phyloP scores from a whole-genome alignment of 1,140 invertebrate genomes.

The Drosophila nigrodunni region DNA sequence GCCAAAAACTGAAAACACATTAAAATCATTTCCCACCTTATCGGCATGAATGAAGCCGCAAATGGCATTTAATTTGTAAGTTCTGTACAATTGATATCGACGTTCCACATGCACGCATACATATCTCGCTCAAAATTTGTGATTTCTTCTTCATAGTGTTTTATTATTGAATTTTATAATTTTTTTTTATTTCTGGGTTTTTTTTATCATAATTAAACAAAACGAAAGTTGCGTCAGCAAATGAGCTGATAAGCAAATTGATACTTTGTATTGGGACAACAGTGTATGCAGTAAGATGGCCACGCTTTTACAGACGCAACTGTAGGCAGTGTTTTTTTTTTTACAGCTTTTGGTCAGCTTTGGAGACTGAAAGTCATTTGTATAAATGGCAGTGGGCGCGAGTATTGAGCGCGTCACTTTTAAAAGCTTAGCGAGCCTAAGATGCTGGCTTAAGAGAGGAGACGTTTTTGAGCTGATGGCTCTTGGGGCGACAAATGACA shows the following conservation, averaged over 20 bases:
- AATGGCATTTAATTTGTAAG: constrained; percentile 77
- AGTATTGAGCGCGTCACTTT: neutral
- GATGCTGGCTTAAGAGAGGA: constrained; percentile 22
- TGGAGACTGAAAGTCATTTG: constrained; percentile 25
- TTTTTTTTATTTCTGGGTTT: constrained; percentile 31
- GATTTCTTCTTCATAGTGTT: constrained; percentile 41
- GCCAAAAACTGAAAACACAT: constrained; percentile 65
- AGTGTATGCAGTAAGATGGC: constrained; percentile 18
- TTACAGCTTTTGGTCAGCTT: neutral
- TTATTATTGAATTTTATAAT: constrained; percentile 60
- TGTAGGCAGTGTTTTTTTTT: neutral
- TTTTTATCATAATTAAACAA: constrained; percentile 82
- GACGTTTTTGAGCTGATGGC: constrained; percentile 29
- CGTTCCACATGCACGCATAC: constrained; percentile 15
- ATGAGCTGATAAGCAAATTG: constrained; percentile 51
- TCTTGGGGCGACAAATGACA: constrained; percentile 57
- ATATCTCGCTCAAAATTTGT: constrained; percentile 54
- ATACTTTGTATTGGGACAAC: constrained; percentile 6
- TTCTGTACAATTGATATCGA: constrained; percentile 74
- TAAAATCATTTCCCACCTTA: constrained; percentile 72
- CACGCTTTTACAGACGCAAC: neutral
- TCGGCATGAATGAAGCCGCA: constrained; percentile 78
- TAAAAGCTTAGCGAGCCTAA: constrained; percentile 35
- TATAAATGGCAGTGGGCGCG: constrained; percentile 13
- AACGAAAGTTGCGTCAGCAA: constrained; percentile 64